phyloP scores from a whole-genome alignment of 2,888 invertebrate species.

The Antheraea yamamai region DNA sequence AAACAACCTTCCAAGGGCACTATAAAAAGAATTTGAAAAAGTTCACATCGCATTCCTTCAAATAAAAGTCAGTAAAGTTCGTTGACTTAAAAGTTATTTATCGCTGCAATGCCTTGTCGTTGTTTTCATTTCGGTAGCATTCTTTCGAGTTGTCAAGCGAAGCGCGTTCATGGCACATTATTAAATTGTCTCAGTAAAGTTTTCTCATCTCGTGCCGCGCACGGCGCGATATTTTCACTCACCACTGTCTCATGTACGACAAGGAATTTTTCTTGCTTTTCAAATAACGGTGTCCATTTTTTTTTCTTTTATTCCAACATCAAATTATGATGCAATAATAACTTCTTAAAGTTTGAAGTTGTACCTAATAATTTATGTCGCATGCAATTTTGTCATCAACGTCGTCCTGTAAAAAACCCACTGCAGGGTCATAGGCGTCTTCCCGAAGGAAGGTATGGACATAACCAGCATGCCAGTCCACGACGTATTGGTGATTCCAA shows the following conservation, averaged over 20 bases:
- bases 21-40: neutral
- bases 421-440: no score
- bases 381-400: neutral
- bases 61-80: conserved; percentile 23
- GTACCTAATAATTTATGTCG: neutral
- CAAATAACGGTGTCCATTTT: conserved; percentile 11
- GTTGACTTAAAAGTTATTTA: conserved; percentile 36
- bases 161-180: conserved; percentile 58
- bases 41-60: neutral
- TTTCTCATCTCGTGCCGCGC: conserved; percentile 63
- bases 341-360: neutral
- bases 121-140: conserved; percentile 46
- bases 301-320: neutral
- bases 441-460: no score
- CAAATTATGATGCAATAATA: neutral
- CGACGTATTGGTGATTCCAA: no score
- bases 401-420: no score
- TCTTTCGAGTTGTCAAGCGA: conserved; percentile 48
- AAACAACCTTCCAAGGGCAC: neutral
- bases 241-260: conserved; percentile 32
- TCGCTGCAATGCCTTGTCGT: conserved; percentile 30
- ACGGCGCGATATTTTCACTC: conserved; percentile 37
- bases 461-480: no score
- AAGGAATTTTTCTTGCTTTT: conserved; percentile 26
- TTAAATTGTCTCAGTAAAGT: conserved; percentile 73